Evolutionary conservation across 2,888 invertebrate genomes (phyloP).

Genomic region (Drosophila neonasuta): DNA sequence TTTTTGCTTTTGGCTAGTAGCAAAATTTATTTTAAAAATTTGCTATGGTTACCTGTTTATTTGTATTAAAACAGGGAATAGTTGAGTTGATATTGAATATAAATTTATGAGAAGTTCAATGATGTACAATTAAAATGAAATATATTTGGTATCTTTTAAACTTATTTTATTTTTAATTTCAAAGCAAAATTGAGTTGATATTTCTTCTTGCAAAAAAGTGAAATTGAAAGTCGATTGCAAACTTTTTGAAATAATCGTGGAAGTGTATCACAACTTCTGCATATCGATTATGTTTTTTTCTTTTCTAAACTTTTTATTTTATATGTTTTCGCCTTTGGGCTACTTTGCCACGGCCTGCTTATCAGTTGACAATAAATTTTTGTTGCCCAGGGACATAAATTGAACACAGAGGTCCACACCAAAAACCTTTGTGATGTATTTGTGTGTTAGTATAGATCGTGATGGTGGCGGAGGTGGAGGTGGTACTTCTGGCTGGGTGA

Average conservation of each 20-base stretch:
- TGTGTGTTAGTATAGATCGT: slow-evolving; percentile 33
- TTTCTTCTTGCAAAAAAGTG: not conserved
- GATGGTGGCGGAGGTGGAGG: not conserved
- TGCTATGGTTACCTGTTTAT: not conserved
- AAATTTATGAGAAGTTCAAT: not conserved
- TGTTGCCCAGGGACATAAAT: slow-evolving; percentile 74
- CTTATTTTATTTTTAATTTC: no score
- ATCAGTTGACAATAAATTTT: slow-evolving; percentile 78
- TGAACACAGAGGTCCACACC: slow-evolving; percentile 51
- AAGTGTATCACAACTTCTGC: slow-evolving; percentile 48
- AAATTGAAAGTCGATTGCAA: not conserved
- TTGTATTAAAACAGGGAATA: not conserved
- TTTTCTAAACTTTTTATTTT: slow-evolving; percentile 46
- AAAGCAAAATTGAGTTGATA: no score
- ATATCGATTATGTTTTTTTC: slow-evolving; percentile 1
- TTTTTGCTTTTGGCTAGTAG: no score
- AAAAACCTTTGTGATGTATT: slow-evolving; percentile 54
- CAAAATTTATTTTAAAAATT: not conserved
- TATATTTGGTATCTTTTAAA: no score
- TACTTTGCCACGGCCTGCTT: slow-evolving; percentile 70
- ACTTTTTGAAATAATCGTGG: not conserved
- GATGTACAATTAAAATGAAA: no score
- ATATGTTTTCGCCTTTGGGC: slow-evolving; percentile 56
- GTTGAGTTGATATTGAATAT: not conserved
- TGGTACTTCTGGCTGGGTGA: slow-evolving; percentile 4